Percentiles rank a stretch among this genome's conserved stretches.
These are phyloP conservation scores for Dendrocincla fuliginosa DNA, from an alignment of 2,797 vertebrate species.

Conservation along the genomic window DNA sequence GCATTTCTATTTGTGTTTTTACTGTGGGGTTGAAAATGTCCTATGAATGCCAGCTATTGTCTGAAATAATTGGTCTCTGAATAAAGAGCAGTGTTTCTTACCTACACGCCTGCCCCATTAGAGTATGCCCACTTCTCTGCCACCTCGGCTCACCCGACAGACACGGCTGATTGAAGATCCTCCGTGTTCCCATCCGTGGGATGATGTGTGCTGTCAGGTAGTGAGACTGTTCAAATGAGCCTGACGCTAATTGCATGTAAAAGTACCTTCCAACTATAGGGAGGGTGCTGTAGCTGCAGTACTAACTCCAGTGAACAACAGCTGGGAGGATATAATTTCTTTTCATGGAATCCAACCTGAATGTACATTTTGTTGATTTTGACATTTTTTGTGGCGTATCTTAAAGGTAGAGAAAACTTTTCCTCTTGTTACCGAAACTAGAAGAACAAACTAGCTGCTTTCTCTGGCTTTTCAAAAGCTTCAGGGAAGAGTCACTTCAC, in stretches of 20 bases:
- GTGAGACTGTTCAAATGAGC: not conserved
- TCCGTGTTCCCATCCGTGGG: not conserved
- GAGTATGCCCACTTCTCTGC: not conserved
- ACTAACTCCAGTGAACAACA: not conserved
- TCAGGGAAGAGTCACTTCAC: not conserved
- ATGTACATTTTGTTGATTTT: constrained; percentile 19
- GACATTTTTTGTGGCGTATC: not conserved
- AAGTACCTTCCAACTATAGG: not conserved
- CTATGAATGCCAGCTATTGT: not conserved
- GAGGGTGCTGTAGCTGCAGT: not conserved
- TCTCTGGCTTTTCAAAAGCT: constrained; percentile 33
- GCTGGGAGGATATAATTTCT: not conserved
- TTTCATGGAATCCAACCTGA: not conserved
- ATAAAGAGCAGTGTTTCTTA: not conserved
- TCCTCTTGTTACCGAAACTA: not conserved
- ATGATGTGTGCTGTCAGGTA: constrained; percentile 5
- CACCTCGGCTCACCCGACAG: not conserved
- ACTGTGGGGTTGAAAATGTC: not conserved
- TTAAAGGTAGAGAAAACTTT: constrained; percentile 28
- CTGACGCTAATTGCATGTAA: not conserved
- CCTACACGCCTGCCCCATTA: not conserved
- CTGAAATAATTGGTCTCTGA: constrained; percentile 4
- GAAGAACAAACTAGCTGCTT: not conserved
- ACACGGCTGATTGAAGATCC: not conserved
- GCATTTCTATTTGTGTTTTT: not conserved